Percentiles rank a stretch among this genome's conserved stretches.
Conservation (phyloP, 2,888 invertebrate genomes). For the Tetheella fluctuosa region DNA sequence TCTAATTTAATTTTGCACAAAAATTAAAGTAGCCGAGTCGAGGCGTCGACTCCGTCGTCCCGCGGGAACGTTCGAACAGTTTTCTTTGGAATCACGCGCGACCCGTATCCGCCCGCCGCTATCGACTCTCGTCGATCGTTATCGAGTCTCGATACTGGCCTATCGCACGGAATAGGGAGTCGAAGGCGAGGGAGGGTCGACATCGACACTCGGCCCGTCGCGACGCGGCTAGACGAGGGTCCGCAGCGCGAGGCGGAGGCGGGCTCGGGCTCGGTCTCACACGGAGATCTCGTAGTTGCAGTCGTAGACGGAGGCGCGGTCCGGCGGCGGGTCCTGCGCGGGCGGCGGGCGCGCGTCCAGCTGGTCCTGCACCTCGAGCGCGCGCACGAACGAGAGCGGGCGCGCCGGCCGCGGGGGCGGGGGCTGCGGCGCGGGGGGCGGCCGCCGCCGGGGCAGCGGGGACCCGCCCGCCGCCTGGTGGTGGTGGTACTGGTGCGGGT, state of each 20-base stretch:
- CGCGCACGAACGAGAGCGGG: constrained; percentile 95
- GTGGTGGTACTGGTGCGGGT: constrained; percentile 46
- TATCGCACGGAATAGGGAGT: constrained; percentile 16
- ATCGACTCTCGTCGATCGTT: neutral
- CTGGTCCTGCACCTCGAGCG: constrained; percentile 94
- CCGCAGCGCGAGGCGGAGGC: constrained; percentile 27
- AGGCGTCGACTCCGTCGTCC: constrained; percentile 17
- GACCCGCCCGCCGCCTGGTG: constrained; percentile 50
- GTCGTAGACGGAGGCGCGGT: constrained; percentile 95
- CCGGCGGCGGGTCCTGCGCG: constrained; percentile 83
- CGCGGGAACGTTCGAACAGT: constrained; percentile 12
- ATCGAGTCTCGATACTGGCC: constrained; percentile 7
- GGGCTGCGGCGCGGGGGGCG: constrained; percentile 84
- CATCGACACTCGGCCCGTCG: no score
- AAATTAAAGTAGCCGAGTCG: neutral
- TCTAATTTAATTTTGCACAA: neutral
- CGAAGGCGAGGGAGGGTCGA: constrained; percentile 20
- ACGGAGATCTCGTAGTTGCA: constrained; percentile 98
- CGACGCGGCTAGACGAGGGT: no score
- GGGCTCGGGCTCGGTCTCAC: constrained; percentile 84
- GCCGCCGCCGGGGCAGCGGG: constrained; percentile 63
- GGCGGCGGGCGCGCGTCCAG: constrained; percentile 89
- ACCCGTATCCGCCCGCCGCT: constrained; percentile 12
- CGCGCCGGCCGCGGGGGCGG: constrained; percentile 78
- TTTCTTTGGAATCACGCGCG: constrained; percentile 11